Percentiles rank a stretch among this genome's conserved stretches.
These are phyloP conservation scores for Parotocinclus haroldoi DNA, from an alignment of 2,797 vertebrate genomes.

Conservation along the genomic window DNA sequence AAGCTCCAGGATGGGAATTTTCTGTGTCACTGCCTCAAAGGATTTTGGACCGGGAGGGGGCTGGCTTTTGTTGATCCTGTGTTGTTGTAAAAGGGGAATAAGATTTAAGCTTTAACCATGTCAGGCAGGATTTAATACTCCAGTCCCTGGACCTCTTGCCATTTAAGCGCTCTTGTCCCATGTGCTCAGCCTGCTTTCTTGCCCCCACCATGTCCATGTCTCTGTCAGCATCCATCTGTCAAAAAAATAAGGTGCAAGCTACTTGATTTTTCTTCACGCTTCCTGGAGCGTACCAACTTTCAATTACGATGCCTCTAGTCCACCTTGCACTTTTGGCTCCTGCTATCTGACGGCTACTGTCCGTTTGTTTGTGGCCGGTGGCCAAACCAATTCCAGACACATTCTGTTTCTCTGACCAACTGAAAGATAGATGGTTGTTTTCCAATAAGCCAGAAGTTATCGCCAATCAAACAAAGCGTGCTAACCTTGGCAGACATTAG, in stretches of 20 bases:
- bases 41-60: constrained; percentile 83
- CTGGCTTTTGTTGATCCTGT: constrained; percentile 81
- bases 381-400: constrained; percentile 66
- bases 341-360: constrained; percentile 55
- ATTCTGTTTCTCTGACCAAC: constrained; percentile 63
- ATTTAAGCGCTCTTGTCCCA: constrained; percentile 40
- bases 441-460: constrained; percentile 49
- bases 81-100: constrained; percentile 74
- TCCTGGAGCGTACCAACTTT: constrained; percentile 75
- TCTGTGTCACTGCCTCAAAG: constrained; percentile 91
- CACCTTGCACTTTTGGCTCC: constrained; percentile 61
- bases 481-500: constrained; percentile 39
- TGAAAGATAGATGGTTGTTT: constrained; percentile 63
- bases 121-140: constrained; percentile 77
- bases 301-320: constrained; percentile 73
- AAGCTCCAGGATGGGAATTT: constrained; percentile 86
- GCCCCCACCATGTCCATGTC: constrained; percentile 27
- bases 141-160: constrained; percentile 51
- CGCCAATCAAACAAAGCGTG: constrained; percentile 41
- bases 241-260: constrained; percentile 50
- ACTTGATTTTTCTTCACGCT: constrained; percentile 70
- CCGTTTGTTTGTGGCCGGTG: constrained; percentile 60
- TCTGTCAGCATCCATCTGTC: constrained; percentile 49
- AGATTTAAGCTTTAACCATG: constrained; percentile 80
- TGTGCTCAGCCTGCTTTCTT: constrained; percentile 31